A percentile compares a stretch with the other conserved stretches of the same genome.
These are phyloP conservation scores for Drosophila littoralis DNA, from an alignment of 1,140 invertebrate species.

Conservation along the genomic window DNA sequence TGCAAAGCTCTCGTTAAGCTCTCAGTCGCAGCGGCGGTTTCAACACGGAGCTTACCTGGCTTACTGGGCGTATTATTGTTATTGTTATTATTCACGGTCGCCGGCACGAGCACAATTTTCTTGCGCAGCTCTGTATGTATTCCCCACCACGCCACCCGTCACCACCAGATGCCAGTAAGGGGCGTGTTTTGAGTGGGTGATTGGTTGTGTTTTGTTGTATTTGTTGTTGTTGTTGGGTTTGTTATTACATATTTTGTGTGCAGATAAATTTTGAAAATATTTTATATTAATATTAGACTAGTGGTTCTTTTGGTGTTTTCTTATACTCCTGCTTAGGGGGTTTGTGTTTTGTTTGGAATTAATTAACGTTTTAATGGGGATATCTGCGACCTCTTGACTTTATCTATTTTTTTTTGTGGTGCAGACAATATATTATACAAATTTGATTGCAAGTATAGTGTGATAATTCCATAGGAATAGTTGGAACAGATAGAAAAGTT, in stretches of 20 bases:
- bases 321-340: neutral
- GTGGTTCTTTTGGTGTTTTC: conserved; percentile 16
- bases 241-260: conserved; percentile 35
- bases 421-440: too few relatives aligned
- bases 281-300: conserved; percentile 66
- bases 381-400: too few relatives aligned
- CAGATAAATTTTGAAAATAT: conserved; percentile 64
- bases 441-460: too few relatives aligned
- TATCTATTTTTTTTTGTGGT: too few relatives aligned
- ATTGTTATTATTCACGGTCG: conserved; percentile 76
- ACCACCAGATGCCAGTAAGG: neutral
- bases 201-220: conserved; percentile 35
- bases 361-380: neutral
- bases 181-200: conserved; percentile 38
- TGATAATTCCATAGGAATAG: too few relatives aligned
- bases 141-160: conserved; percentile 8
- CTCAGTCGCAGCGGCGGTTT: conserved; percentile 17
- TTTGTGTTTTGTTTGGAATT: neutral
- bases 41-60: conserved; percentile 80
- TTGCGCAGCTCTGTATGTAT: conserved; percentile 70
- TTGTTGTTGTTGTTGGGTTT: conserved; percentile 45
- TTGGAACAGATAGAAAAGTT: too few relatives aligned
- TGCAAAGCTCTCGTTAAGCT: conserved; percentile 66
- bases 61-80: conserved; percentile 79
- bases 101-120: conserved; percentile 81